Conservation (phyloP, 1,140 invertebrate genomes). For the Wasmannia auropunctata region DNA sequence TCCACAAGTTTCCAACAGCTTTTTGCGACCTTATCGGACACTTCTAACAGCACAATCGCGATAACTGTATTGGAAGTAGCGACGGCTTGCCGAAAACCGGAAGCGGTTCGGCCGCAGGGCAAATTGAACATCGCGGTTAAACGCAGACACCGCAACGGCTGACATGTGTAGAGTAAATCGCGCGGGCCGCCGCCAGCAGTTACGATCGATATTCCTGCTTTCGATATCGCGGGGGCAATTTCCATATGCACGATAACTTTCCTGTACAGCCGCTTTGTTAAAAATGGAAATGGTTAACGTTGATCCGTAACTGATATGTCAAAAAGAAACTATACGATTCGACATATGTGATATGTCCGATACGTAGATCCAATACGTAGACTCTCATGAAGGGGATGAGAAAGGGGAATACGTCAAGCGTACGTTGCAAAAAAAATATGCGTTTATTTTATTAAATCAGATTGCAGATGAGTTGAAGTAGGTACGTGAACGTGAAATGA, state of each 20-base stretch:
- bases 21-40: background rate
- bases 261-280: background rate
- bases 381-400: background rate
- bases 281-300: conserved; percentile 10
- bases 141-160: conserved; percentile 50
- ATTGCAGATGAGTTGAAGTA: background rate
- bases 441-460: conserved; percentile 3
- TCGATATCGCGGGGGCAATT: conserved; percentile 38
- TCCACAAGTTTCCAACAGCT: background rate
- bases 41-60: background rate
- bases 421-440: background rate
- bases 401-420: background rate
- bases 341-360: background rate
- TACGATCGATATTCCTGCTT: conserved; percentile 34
- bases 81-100: conserved; percentile 41
- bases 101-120: conserved; percentile 60
- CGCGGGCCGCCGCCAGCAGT: background rate
- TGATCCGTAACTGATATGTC: conserved; percentile 2
- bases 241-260: conserved; percentile 28
- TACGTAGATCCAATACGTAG: background rate
- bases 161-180: conserved; percentile 54
- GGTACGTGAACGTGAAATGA: background rate
- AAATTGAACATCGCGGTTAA: conserved; percentile 74
- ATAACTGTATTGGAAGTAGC: conserved; percentile 31
- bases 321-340: background rate